Evolutionary conservation across 1,140 invertebrate species (phyloP).

Genomic region (Neocloeon triangulifer): DNA sequence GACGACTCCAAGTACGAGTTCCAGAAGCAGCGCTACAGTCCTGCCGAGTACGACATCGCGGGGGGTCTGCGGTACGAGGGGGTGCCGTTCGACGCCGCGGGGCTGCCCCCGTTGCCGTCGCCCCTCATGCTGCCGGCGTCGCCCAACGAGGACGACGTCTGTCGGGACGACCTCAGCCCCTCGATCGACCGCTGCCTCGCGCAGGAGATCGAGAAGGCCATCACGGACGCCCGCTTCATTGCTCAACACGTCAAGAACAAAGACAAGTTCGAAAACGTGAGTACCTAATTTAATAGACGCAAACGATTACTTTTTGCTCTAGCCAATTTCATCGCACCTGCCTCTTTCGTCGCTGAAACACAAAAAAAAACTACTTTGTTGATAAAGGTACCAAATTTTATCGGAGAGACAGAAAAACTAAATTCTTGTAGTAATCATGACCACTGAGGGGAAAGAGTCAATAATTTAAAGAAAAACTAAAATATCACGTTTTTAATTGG

Average conservation of each 20-base stretch:
- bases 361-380: no score
- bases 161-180: slow-evolving; percentile 23
- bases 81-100: slow-evolving; percentile 33
- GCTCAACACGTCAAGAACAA: slow-evolving; percentile 86
- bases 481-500: no score
- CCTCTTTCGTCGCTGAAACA: no score
- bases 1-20: slow-evolving; percentile 13
- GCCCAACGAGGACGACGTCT: slow-evolving; percentile 1
- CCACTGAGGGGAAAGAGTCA: no score
- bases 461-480: no score
- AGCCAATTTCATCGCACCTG: no score
- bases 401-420: no score
- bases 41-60: slow-evolving; percentile 22
- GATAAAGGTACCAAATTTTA: no score
- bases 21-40: slow-evolving; percentile 19
- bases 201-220: slow-evolving; percentile 43
- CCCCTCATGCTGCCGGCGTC: slow-evolving; percentile 7
- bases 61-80: slow-evolving; percentile 22
- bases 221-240: slow-evolving; percentile 76
- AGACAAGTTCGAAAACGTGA: slow-evolving; percentile 81
- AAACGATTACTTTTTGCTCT: no score
- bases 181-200: slow-evolving; percentile 48
- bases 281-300: no score
- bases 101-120: slow-evolving; percentile 39
- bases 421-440: no score